These are phyloP conservation scores for Pachyrhynchus sulphureomaculatus DNA, from an alignment of 1,140 invertebrate species.

Conservation along the genomic window DNA sequence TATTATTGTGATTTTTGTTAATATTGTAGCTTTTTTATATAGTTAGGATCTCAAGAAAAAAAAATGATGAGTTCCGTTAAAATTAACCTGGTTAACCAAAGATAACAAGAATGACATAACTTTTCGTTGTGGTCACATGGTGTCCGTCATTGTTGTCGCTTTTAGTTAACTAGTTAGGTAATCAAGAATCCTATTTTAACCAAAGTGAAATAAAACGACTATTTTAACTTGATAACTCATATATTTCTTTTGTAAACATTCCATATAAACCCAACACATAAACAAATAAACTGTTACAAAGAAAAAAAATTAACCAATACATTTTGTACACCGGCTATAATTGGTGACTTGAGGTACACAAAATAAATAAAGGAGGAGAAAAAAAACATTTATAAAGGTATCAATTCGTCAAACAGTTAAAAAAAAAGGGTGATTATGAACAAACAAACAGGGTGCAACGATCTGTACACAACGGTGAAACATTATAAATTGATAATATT, in stretches of 20 bases:
- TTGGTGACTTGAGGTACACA: slow-evolving; percentile 37
- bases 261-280: slow-evolving; percentile 53
- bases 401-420: slow-evolving; percentile 27
- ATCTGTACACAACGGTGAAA: slow-evolving; percentile 49
- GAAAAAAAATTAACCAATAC: slow-evolving; percentile 38
- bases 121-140: too few species aligned
- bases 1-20: too few species aligned
- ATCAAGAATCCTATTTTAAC: too few species aligned
- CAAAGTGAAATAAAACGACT: slow-evolving; percentile 12
- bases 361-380: slow-evolving; percentile 35
- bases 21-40: too few species aligned
- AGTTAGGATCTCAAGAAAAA: too few species aligned
- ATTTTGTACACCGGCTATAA: slow-evolving; percentile 40
- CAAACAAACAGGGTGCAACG: slow-evolving; percentile 38
- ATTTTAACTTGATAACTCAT: slow-evolving; percentile 28
- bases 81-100: too few species aligned
- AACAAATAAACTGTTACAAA: slow-evolving; percentile 48
- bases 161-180: too few species aligned
- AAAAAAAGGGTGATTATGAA: slow-evolving; percentile 10
- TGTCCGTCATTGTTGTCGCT: too few species aligned
- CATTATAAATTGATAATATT: slow-evolving; percentile 34
- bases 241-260: slow-evolving; percentile 49
- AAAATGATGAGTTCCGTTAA: too few species aligned
- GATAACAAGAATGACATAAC: too few species aligned
- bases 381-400: slow-evolving; percentile 32